phyloP scores from a whole-genome alignment of 35 echinoderm and acorn worm species.

The Amphiura filiformis region DNA sequence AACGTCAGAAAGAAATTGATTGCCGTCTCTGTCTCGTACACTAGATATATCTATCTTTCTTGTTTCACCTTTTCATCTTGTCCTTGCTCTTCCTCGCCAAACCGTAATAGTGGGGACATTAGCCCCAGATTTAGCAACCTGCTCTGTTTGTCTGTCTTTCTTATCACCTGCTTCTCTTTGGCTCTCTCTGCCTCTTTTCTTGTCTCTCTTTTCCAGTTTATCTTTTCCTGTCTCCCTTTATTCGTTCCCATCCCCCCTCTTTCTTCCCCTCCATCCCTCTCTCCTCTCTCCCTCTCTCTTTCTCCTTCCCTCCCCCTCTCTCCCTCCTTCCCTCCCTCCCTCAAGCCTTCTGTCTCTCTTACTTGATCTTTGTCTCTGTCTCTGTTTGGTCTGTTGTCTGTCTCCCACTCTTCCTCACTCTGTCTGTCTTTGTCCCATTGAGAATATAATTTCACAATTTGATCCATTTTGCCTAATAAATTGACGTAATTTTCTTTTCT shows the following conservation, averaged over 20 bases:
- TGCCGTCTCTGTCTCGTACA: no score
- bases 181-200: neutral
- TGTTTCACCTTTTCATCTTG: neutral
- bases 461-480: no score
- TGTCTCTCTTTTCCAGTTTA: no score
- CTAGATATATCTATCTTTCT: no score
- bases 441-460: no score
- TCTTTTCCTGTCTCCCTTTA: neutral
- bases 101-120: no score
- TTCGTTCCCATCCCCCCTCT: neutral
- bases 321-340: no score
- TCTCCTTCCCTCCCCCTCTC: neutral
- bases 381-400: neutral
- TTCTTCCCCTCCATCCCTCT: no score
- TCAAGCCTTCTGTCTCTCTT: neutral
- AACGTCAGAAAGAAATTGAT: no score
- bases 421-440: no score
- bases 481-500: no score
- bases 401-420: neutral
- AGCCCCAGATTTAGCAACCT: neutral
- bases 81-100: neutral
- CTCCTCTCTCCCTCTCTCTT: neutral
- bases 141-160: neutral
- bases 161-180: neutral
- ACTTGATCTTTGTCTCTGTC: neutral